phyloP scores from a whole-genome alignment of 2,888 invertebrate genomes.

The Alloplasta piceator region DNA sequence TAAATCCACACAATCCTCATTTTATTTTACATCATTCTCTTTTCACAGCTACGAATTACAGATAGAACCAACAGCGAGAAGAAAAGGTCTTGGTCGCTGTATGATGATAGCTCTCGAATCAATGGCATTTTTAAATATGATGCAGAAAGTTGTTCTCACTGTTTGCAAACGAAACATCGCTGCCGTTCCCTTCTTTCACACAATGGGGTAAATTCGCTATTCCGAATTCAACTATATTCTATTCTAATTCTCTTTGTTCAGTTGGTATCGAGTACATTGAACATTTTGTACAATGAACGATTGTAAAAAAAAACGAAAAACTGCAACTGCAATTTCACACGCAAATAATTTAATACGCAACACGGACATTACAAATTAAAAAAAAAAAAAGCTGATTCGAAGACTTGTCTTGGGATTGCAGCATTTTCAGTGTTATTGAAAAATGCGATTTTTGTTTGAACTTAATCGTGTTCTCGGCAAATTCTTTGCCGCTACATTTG shows the following conservation, averaged over 20 bases:
- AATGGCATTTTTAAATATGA: constrained; percentile 89
- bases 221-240: constrained; percentile 24
- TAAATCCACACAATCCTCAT: constrained; percentile 10
- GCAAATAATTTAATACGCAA: not conserved
- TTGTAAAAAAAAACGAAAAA: not conserved
- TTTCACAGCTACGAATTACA: constrained; percentile 93
- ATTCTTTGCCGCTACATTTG: too few relatives aligned
- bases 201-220: constrained; percentile 86
- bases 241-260: constrained; percentile 19
- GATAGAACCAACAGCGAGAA: constrained; percentile 88
- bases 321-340: not conserved
- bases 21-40: constrained; percentile 33
- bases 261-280: constrained; percentile 19
- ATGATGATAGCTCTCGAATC: constrained; percentile 91
- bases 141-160: constrained; percentile 93
- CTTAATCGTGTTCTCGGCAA: too few relatives aligned
- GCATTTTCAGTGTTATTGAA: not conserved
- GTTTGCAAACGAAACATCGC: constrained; percentile 91
- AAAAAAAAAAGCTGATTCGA: not conserved
- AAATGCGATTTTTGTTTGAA: too few relatives aligned
- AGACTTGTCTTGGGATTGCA: not conserved
- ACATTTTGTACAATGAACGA: not conserved
- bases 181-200: constrained; percentile 90
- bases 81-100: constrained; percentile 93
- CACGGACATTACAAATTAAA: not conserved